Evolutionary conservation across 64 coral and sea anemone species (phyloP), one percentile per base, ranked within the genome.

Genomic region (Montipora sp.): DNA sequence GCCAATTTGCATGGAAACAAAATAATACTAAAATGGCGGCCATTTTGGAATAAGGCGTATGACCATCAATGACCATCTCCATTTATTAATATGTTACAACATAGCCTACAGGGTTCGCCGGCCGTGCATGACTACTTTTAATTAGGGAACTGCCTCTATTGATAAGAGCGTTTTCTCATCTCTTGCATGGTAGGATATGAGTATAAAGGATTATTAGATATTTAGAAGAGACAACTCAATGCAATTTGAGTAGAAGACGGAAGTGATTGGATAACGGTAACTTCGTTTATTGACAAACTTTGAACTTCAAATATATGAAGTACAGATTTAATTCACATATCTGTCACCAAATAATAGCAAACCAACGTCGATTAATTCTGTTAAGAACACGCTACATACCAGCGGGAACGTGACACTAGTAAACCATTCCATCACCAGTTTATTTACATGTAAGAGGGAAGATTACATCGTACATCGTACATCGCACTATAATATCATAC

Each of bases 391-490:
- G 53, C 57, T 75, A 83, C 57, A 59, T 78, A 78, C 48, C 24
- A 60, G 80, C 80, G 89, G 23, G 83, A 90, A 77, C 14, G 60
- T 16, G 14, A 63, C 85, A 77, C 85, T 83, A 48, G 67, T 88
- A 90, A 91, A 98, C 92, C 92, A 70, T 94, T 90, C 91, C 78
- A 92, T 96, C 89, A 94, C 79, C 89, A 92, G 95, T 98, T 98
- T 98, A 98, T 98, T 98, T 98, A 98, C 95, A 98, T 98, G 87
- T 98, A 90, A 93, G 88, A 94, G 78, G 90, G 89, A 94, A 81
- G 89, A 90, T 84, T 94, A 98, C 95, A 98, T 78, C 77, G 81
- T 94, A 98, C 95, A 98, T 78, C 77, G 81, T 44, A 98, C 75
- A 79, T 90, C 89, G 84, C 77, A 87, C 58, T 95, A 72, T 78